Evolutionary conservation across 2,113 vertebrate genomes (phyloP), one percentile per base, ranked within the genome.

Genomic region (Xiphophorus hellerii): DNA sequence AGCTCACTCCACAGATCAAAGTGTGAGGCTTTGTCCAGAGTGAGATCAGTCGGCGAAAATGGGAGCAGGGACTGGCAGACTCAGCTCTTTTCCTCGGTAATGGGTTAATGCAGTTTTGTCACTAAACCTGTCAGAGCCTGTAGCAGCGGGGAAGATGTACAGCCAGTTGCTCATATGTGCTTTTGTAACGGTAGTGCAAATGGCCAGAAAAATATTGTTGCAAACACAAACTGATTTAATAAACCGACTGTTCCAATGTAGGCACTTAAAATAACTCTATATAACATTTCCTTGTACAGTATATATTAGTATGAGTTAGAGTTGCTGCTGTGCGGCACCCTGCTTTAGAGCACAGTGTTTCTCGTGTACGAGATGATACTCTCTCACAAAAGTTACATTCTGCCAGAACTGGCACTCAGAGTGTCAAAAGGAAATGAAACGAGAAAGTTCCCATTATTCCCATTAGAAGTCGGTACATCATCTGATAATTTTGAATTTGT

Each of bases 41-140:
- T 76, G 70, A 84, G 78, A 81, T 82, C 82, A 76, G 81, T 64
- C 67, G 66, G 83, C 62, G 73, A 83, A 88, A 86, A 84, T 71
- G 58, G 66, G 58, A 58, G 69, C 0, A 42, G 65, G 69, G 77
- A 84, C 83, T 71, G 79, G 73, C 77, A 66, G 82, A 87, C 82
- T 80, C 77, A 51, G 70, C 88, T 82, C 66, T 86, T 76, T 89
- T 83, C 72, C 60, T 76, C 74, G 66, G 78, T 17, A 74, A 69
- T 84, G 75, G 64, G 74, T 85, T 90, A 85, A 93, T 90, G 90
- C 84, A 88, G 87, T 83, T 80, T 77, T 79, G 76, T 81, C 77
- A 86, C 85, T 89, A 87, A 89, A 90, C 79, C 90, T 91, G 91
- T 90, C 89, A 86, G 81, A 66, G 70, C 44, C 72, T 79, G 76